Base-by-base conservation (phyloP, 92 coral and sea anemone genomes). In the Heteractis magnifica region DNA sequence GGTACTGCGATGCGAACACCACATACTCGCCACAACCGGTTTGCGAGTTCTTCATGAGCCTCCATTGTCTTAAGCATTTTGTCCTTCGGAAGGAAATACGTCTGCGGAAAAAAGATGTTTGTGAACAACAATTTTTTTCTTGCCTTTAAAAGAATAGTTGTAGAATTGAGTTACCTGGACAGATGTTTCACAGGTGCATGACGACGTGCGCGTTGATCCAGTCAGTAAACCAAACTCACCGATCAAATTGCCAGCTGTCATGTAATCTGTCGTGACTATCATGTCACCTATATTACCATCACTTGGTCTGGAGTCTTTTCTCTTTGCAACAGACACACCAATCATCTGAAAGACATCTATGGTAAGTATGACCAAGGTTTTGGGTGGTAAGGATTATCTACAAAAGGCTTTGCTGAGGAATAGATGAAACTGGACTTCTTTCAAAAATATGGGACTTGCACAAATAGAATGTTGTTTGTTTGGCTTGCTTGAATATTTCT, bases 1-100 rank as follows among this genome's bases (percentile, higher is more conserved):
- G 99, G 99, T 6, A 96, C 99, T 15, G 99, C 98, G 51, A 96
- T 87, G 79, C 99, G 93, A 6, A 96, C 93, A 49, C 97, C 94
- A 65, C 97, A 92, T 7, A 96, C 99, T 49, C 90, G 92, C 99
- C 99, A 96, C 64, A 96, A 79, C 51, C 92, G 79, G 72, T 94
- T 91, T 44, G 83, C 78, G 5, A 96, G 97, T 10, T 83, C 82
- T 12, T 93, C 94, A 60, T 86, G 90, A 23, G 65, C 83, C 53
- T 56, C 79, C 90, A 94, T 87, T 11, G 91, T 89, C 60, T 87
- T 72, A 23, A 23, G 65, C 94, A 96, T 92, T 72, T 94, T 87
- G 6, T 84, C 89, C 65, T 83, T 84, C 12, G 97, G 91, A 60
- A 96, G 91, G 21, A 90, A 96, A 78, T 89, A 94, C 52, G 94